Evolutionary conservation across 92 coral and sea anemone genomes (phyloP), one percentile per base, ranked within the genome.

Genomic region (Epizoanthus ramosus): DNA sequence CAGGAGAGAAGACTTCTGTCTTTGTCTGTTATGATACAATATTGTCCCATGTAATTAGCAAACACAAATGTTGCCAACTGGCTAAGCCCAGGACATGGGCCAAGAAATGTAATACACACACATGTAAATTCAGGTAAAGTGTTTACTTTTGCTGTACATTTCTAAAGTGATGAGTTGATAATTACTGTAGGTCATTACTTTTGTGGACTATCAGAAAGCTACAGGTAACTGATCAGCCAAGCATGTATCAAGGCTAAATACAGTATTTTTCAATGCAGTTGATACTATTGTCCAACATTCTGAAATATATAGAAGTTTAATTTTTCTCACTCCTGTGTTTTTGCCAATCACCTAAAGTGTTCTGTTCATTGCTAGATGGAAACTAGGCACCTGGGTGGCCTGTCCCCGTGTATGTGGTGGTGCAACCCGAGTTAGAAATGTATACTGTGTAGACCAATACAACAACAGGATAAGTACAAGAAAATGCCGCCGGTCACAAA

Each of bases 351-450:
- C 23, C 6, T 69, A 15, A 3, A 57, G 6, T 41, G 23, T 14
- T 77, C 3, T 70, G 35, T 45, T 60, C 52, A 1, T 76, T 12
- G 66, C 18, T 16, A 89, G 92, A 16, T 89, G 92, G 92, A 56
- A 33, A 47, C 50, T 66, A 56, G 85, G 76, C 14, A 17, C 66
- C 5, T 89, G 92, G 92, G 52, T 71, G 45, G 61, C 63, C 1
- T 89, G 92, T 74, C 84, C 89, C 16, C 79, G 65, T 58, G 52
- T 72, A 3, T 89, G 92, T 66, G 89, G 92, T 13, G 65, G 74
- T 57, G 92, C 84, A 37, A 45, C 39, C 0, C 88, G 74, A 33
- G 57, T 41, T 56, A 81, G 92, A 74, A 53, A 39, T 13, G 54
- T 63, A 2, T 56, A 57, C 56, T 89, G 92, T 67, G 63, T 89